Conservation (phyloP, 2,888 invertebrate genomes). For the Leptogaster cylindrica region DNA sequence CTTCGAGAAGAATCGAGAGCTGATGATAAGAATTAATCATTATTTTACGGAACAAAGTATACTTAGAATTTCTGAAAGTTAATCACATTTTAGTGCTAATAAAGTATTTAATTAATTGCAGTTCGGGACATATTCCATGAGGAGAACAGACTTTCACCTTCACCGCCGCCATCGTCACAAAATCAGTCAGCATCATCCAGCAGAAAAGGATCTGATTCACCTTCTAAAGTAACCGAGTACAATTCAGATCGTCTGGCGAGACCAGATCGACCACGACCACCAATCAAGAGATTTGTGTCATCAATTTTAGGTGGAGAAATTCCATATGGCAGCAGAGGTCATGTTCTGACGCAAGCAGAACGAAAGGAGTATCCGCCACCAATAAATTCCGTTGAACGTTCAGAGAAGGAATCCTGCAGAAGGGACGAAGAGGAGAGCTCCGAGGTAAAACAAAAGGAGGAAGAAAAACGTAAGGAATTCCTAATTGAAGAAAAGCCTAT, state of each 20-base stretch:
- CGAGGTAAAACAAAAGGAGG: constrained; percentile 63
- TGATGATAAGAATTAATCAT: too few relatives aligned
- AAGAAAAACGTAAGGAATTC: constrained; percentile 64
- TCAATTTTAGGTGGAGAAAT: constrained; percentile 82
- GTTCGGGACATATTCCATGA: constrained; percentile 66
- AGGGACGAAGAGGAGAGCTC: constrained; percentile 49
- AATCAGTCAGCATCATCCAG: constrained; percentile 45
- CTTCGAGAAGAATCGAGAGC: too few relatives aligned
- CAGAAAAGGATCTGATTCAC: constrained; percentile 41
- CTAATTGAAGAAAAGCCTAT: constrained; percentile 71
- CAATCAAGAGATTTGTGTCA: constrained; percentile 75
- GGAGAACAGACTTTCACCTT: constrained; percentile 53
- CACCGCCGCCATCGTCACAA: constrained; percentile 37
- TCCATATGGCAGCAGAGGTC: constrained; percentile 80
- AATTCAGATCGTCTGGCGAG: constrained; percentile 31
- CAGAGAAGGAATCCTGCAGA: background rate
- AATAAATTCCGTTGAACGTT: background rate
- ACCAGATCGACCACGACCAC: constrained; percentile 50
- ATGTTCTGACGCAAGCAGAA: constrained; percentile 81
- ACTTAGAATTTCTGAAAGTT: too few relatives aligned
- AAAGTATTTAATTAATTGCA: constrained; percentile 56
- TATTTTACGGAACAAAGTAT: too few relatives aligned
- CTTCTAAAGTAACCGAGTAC: constrained; percentile 6
- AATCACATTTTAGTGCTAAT: constrained; percentile 47
- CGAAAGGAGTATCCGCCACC: constrained; percentile 76